Evolutionary conservation across 2,888 invertebrate genomes (phyloP).

Genomic region (Synanthedon andrenaeformis): DNA sequence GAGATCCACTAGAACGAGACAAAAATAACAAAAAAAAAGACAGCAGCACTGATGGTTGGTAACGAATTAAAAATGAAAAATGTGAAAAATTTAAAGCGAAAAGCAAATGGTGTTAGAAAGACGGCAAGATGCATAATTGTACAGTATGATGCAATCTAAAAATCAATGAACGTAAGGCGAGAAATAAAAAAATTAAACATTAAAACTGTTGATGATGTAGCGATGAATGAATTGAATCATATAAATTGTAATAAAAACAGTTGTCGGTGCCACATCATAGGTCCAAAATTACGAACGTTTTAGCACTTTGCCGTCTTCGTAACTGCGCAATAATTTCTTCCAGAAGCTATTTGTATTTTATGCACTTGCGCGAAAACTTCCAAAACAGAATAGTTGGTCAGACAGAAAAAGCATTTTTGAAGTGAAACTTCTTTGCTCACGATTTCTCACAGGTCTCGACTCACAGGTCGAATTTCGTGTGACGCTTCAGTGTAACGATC

Average conservation of each 20-base stretch:
- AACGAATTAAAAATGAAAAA: slow-evolving; percentile 11
- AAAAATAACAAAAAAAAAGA: not conserved
- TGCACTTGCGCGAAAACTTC: slow-evolving; percentile 1
- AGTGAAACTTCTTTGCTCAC: too few species aligned
- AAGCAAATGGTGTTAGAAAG: slow-evolving; percentile 56
- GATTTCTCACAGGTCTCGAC: too few species aligned
- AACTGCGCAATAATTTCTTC: slow-evolving; percentile 17
- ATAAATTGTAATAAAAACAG: slow-evolving; percentile 15
- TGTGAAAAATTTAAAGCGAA: slow-evolving; percentile 30
- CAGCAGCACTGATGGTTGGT: not conserved
- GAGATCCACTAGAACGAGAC: not conserved
- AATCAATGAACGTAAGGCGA: slow-evolving; percentile 54
- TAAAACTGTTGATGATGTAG: slow-evolving; percentile 53
- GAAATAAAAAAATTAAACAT: slow-evolving; percentile 40
- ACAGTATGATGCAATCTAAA: slow-evolving; percentile 48
- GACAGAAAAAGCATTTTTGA: too few species aligned
- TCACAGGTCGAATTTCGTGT: too few species aligned
- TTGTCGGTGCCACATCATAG: slow-evolving; percentile 68
- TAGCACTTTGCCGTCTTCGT: slow-evolving; percentile 66
- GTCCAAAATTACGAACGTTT: slow-evolving; percentile 27
- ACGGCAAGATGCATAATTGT: slow-evolving; percentile 66
- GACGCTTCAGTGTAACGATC: too few species aligned
- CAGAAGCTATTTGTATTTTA: not conserved
- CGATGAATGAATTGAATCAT: slow-evolving; percentile 31
- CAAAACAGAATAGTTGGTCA: not conserved